These are phyloP conservation scores for Tenebrio molitor DNA, from an alignment of 1,140 invertebrate species.

Conservation along the genomic window DNA sequence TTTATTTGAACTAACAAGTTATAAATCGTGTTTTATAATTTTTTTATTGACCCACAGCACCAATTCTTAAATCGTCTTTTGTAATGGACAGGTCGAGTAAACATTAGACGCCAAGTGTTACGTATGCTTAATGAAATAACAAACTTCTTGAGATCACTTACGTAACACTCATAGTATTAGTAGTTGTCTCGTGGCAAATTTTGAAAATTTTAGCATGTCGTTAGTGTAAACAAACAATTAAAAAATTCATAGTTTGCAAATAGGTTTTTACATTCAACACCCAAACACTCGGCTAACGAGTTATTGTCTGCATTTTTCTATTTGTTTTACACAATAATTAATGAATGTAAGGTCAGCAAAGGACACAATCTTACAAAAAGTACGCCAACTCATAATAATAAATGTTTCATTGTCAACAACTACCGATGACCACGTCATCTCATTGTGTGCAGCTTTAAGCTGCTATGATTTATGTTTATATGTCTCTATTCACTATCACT, in stretches of 20 bases:
- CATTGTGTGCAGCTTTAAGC: constrained; percentile 34
- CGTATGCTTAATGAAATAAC: no score
- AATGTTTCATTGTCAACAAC: constrained; percentile 45
- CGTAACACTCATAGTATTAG: not conserved
- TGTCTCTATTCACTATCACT: constrained; percentile 32
- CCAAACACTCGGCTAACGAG: not conserved
- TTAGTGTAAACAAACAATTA: constrained; percentile 5
- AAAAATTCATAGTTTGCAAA: constrained; percentile 15
- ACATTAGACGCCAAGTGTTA: no score
- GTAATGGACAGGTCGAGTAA: no score
- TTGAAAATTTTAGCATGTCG: constrained; percentile 19
- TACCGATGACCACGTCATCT: constrained; percentile 25
- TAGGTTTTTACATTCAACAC: not conserved
- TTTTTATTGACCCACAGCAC: no score
- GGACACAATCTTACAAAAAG: constrained; percentile 13
- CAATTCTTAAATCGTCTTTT: no score
- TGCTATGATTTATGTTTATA: constrained; percentile 43
- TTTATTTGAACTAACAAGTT: no score
- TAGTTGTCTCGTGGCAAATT: no score
- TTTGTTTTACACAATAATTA: constrained; percentile 32
- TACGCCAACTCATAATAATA: constrained; percentile 27
- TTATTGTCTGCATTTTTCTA: not conserved
- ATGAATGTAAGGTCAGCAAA: constrained; percentile 17
- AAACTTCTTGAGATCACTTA: no score
- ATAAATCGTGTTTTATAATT: no score